Base-by-base conservation (phyloP, 2,888 invertebrate genomes). In the Campaea margaritaria region DNA sequence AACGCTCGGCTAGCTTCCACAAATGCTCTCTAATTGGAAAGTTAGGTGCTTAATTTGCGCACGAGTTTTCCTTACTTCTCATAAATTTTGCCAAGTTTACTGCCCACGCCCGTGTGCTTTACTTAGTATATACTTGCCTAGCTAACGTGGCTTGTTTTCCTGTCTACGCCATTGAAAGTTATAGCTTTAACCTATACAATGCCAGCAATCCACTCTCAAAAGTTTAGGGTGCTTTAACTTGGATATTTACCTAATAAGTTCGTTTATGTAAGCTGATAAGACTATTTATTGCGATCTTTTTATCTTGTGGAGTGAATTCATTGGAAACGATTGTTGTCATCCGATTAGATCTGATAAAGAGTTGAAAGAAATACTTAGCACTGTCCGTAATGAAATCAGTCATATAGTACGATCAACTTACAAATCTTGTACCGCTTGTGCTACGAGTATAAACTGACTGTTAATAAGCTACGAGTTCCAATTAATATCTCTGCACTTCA, bases 21-120 rank as follows among this genome's bases (percentile, higher is more conserved):
- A 65, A 69, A 65, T 64, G 48, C 49, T 49, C 41, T 56, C 63
- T 69, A 66, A 68, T 66, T 66, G 68, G 56, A 60, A 69, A 69
- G 67, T 69, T 67, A 53, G 67, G 56, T 59, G 59, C 60, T 65
- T 62, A 65, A 69, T 67, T 67, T 60, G 64, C 46, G 64, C 57
- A 56, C 63, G 63, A 65, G 64, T 69, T 68, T 65, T 65, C 65
- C 61, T 55, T 49, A 52, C 60, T 62, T 53, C 62, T 57, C 64
- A 56, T 65, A 64, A 68, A 65, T 65, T 64, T 47, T 49, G 36
- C 57, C 28, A 55, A 64, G 67, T 67, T 65, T 62, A 68, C 58
- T 61, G 61, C 49, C 60, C 61, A 58, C 52, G 51, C 54, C 46
- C 42, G 52, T 57, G 41, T 13, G 21, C 43, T 41, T 21, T 34